Evolutionary conservation across 2,888 invertebrate species (phyloP).

Genomic region (Idaea dimidiata): DNA sequence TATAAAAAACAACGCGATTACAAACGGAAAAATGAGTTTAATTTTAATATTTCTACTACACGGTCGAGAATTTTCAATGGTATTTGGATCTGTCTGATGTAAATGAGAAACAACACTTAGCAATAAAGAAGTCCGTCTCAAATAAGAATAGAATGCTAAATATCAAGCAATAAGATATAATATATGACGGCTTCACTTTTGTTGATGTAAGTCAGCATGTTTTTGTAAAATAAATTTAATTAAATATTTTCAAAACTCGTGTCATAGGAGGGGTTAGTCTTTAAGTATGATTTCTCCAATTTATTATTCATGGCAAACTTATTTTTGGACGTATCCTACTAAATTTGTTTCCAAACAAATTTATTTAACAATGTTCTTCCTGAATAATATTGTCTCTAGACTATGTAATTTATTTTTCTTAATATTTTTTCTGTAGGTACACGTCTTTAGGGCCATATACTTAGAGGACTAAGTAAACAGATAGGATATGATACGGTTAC

Average conservation of each 20-base stretch:
- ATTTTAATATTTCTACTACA: too few relatives aligned
- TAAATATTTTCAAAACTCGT: not conserved
- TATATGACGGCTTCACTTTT: not conserved
- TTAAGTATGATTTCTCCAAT: not conserved
- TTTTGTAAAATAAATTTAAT: not conserved
- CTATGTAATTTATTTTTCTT: too few relatives aligned
- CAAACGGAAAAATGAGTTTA: too few relatives aligned
- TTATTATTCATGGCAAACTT: not conserved
- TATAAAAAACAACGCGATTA: too few relatives aligned
- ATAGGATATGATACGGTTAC: not conserved
- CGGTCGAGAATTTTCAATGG: too few relatives aligned
- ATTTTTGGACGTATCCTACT: not conserved
- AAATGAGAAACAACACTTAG: constrained; percentile 15
- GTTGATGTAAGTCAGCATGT: not conserved
- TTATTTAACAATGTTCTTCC: too few relatives aligned
- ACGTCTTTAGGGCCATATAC: too few relatives aligned
- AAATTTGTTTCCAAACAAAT: too few relatives aligned
- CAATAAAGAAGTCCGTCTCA: not conserved
- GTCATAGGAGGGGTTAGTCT: not conserved
- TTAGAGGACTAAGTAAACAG: too few relatives aligned
- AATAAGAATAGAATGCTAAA: constrained; percentile 9
- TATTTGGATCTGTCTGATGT: not conserved
- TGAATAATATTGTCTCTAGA: too few relatives aligned
- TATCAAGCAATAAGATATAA: constrained; percentile 2
- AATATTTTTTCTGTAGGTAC: too few relatives aligned